These are phyloP conservation scores for Eumeta japonica DNA, from an alignment of 1,140 invertebrate species.

Conservation along the genomic window DNA sequence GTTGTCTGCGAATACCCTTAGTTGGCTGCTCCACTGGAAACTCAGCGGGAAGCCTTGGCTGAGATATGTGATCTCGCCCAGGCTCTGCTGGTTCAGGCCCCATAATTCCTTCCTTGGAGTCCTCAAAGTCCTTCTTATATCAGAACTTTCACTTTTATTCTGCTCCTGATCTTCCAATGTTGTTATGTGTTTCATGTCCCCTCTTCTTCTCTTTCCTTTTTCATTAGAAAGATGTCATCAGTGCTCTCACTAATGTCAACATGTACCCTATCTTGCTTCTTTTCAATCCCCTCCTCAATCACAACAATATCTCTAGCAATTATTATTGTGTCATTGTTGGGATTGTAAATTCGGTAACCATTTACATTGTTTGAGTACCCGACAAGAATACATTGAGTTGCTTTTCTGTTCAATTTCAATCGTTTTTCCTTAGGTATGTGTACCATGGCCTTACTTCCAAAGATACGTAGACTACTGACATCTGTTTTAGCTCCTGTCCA, in stretches of 20 bases:
- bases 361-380: background rate
- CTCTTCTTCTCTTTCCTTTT: conserved; percentile 7
- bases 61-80: too few relatives aligned
- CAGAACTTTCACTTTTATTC: conserved; percentile 4
- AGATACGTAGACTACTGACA: background rate
- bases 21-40: too few relatives aligned
- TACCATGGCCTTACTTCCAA: background rate
- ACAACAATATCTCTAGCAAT: background rate
- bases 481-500: background rate
- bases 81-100: too few relatives aligned
- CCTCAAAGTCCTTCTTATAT: conserved; percentile 6
- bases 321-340: background rate
- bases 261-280: conserved; percentile 6
- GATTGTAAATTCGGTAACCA: background rate
- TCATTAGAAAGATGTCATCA: background rate
- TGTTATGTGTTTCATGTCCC: conserved; percentile 6
- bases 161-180: conserved; percentile 7
- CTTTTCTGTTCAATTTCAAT: conserved; percentile 11
- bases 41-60: too few relatives aligned
- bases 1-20: too few relatives aligned
- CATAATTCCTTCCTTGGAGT: conserved; percentile 1
- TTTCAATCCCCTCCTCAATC: conserved; percentile 8
- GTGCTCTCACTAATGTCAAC: too few relatives aligned
- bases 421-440: conserved; percentile 8
- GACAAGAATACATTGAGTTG: conserved; percentile 3